Evolutionary conservation across 1,140 invertebrate genomes (phyloP).

Genomic region (Drosophila neocordata): DNA sequence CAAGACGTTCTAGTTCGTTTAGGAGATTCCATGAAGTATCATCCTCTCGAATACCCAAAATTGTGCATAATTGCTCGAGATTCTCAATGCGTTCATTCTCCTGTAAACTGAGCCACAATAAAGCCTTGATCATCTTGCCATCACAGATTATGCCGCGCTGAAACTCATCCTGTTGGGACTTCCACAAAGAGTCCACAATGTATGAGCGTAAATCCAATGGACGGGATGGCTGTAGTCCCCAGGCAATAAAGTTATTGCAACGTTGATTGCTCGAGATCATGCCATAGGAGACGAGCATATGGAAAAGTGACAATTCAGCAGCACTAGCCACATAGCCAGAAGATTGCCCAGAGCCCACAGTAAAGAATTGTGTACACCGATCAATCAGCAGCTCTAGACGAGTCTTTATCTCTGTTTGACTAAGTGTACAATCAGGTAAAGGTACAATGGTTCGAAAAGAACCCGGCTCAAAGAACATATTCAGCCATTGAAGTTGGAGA

Average conservation of each 20-base stretch:
- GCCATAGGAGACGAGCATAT: slow-evolving; percentile 69
- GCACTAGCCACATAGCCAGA: slow-evolving; percentile 59
- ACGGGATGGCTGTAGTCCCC: slow-evolving; percentile 75
- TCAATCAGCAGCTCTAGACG: slow-evolving; percentile 74
- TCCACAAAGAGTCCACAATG: slow-evolving; percentile 73
- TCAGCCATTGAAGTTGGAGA: slow-evolving; percentile 69
- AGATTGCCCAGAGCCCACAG: slow-evolving; percentile 32
- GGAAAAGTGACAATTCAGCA: slow-evolving; percentile 67
- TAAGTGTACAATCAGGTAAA: slow-evolving; percentile 46
- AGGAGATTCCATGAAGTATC: slow-evolving; percentile 78
- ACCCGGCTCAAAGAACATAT: slow-evolving; percentile 64
- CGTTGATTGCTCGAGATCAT: slow-evolving; percentile 73
- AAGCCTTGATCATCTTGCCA: slow-evolving; percentile 76
- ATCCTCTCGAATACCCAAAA: slow-evolving; percentile 69
- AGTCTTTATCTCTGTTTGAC: slow-evolving; percentile 58
- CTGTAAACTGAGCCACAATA: slow-evolving; percentile 69
- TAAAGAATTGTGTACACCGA: slow-evolving; percentile 75
- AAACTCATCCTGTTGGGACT: slow-evolving; percentile 60
- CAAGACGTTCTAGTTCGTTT: slow-evolving; percentile 70
- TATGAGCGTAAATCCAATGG: slow-evolving; percentile 67
- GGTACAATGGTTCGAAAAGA: slow-evolving; percentile 40
- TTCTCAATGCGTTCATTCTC: slow-evolving; percentile 76
- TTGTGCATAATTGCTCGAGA: slow-evolving; percentile 51
- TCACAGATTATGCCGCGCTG: slow-evolving; percentile 70
- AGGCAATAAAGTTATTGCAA: slow-evolving; percentile 78